phyloP scores from a whole-genome alignment of 2,888 invertebrate species.

The Hanleya hanleyi region DNA sequence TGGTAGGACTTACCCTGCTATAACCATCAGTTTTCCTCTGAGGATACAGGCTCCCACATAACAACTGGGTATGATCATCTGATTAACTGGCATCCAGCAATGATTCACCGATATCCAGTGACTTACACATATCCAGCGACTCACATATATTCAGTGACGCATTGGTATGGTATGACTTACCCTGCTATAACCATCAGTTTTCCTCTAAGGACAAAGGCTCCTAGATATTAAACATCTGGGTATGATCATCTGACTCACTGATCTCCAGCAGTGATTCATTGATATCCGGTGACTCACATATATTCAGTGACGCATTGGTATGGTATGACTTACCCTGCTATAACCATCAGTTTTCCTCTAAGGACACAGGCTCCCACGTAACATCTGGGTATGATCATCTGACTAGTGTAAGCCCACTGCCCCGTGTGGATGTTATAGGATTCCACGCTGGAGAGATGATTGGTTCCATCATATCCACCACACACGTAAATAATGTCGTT shows the following conservation, averaged over 20 bases:
- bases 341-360: constrained; percentile 69
- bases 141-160: too few species aligned
- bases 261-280: constrained; percentile 51
- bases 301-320: too few species aligned
- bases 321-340: constrained; percentile 70
- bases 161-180: constrained; percentile 47
- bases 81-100: constrained; percentile 67
- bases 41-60: constrained; percentile 72
- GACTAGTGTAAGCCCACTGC: constrained; percentile 66
- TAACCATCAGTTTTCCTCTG: constrained; percentile 69
- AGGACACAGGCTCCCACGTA: constrained; percentile 72
- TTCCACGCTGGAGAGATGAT: constrained; percentile 70
- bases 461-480: constrained; percentile 71
- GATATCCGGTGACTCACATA: background rate
- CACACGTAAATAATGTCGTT: constrained; percentile 70
- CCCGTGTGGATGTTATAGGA: constrained; percentile 64
- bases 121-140: too few species aligned
- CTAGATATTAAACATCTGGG: constrained; percentile 69
- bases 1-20: constrained; percentile 70
- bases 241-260: constrained; percentile 62
- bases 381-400: constrained; percentile 69
- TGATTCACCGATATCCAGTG: too few species aligned
- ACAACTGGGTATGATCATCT: constrained; percentile 69
- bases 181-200: constrained; percentile 71
- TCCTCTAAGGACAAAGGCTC: constrained; percentile 70